A percentile compares a stretch with the other conserved stretches of the same genome.
Evolutionary conservation across 2,888 invertebrate species (phyloP).

Genomic region (Archaeoteleia sp.): DNA sequence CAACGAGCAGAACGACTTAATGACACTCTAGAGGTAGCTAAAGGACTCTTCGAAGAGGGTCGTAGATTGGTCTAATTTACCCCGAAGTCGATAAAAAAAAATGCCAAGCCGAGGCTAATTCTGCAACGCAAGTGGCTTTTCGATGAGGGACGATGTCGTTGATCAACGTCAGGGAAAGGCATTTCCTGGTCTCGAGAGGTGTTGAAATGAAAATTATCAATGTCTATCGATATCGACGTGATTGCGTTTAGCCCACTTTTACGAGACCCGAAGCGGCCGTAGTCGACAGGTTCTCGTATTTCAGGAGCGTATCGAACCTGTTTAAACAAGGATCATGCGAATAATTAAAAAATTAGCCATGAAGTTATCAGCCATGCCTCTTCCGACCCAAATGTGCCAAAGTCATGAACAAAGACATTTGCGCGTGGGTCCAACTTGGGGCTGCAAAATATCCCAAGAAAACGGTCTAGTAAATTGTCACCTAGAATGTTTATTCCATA

Average conservation of each 20-base stretch:
- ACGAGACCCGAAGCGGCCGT: background rate
- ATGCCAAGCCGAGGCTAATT: background rate
- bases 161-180: too few relatives aligned
- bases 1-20: constrained; percentile 19
- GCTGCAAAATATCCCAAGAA: too few relatives aligned
- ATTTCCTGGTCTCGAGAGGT: background rate
- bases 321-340: background rate
- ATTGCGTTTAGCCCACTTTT: background rate
- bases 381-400: background rate
- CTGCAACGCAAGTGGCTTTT: background rate
- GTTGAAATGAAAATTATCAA: constrained; percentile 41
- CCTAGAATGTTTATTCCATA: too few relatives aligned
- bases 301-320: background rate
- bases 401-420: too few relatives aligned
- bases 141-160: too few relatives aligned
- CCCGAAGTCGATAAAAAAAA: constrained; percentile 5
- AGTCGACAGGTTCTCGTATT: background rate
- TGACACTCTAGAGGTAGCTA: constrained; percentile 19
- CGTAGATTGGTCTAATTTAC: constrained; percentile 2
- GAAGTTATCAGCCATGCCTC: background rate
- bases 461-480: too few relatives aligned
- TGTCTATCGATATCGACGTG: constrained; percentile 19
- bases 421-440: too few relatives aligned
- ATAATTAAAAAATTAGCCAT: background rate
- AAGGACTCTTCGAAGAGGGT: constrained; percentile 7